Evolutionary conservation across 1,140 invertebrate species (phyloP), one percentile per base, ranked within the genome.

Genomic region (Trypoxylus dichotomus): DNA sequence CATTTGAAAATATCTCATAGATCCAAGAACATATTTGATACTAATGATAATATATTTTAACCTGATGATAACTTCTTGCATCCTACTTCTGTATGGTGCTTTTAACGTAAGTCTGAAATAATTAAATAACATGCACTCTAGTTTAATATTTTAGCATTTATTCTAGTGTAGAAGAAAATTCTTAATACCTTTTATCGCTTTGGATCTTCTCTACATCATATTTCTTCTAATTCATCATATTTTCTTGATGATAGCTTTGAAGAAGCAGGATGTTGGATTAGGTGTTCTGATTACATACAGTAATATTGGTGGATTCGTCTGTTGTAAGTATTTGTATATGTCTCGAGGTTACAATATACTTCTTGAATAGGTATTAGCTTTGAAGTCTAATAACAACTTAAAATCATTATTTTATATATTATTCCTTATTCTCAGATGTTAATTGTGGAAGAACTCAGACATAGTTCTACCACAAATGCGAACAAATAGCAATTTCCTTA

Each of bases 291-390:
- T 76, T 37, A 42, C 68, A 13, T 76, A 76, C 19, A 76, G 76
- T 42, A 76, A 76, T 43, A 19, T 76, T 41, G 76, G 76, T 7
- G 76, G 76, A 68, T 76, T 76, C 25, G 7, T 71, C 24, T 32
- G 58, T 19, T 25, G 76, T 76, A 76, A 76, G 76, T 76, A 75
- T 47, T 32, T 15, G 2, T 41, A 74, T 13, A 43, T 21, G 15
- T 37, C 11, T 19, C n/a, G n/a, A n/a, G n/a, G n/a, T n/a, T n/a
- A n/a, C n/a, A n/a, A n/a, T n/a, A n/a, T 37, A 15, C 24, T 7
- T 71, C 0, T 32, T 71, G 0, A 19, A 24, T 71, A 71, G 19
- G 32, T 37, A 37, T 8, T 37, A 37, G 1, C n/a, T n/a, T n/a
- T n/a, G n/a, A n/a, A n/a, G n/a, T n/a, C n/a, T n/a, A n/a, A n/a